Evolutionary conservation across 2,888 invertebrate species (phyloP).

Genomic region (Agrotis segetum): DNA sequence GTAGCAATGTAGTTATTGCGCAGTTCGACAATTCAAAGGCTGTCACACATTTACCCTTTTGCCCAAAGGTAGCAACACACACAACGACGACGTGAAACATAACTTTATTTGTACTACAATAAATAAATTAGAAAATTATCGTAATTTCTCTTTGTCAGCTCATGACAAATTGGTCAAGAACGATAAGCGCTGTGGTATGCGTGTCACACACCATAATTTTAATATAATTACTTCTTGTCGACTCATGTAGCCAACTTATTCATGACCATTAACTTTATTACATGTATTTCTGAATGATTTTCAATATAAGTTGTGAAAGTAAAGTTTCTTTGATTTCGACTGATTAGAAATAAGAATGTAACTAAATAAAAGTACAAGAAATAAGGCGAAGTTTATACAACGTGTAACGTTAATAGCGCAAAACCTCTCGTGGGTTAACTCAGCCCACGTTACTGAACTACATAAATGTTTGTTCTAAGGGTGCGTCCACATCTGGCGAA

Average conservation of each 20-base stretch:
- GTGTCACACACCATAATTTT: constrained; percentile 56
- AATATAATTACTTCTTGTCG: constrained; percentile 51
- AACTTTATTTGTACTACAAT: constrained; percentile 26
- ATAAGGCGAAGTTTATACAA: neutral
- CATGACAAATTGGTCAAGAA: constrained; percentile 40
- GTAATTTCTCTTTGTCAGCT: constrained; percentile 54
- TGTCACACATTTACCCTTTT: too few species aligned
- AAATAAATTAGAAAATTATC: constrained; percentile 40
- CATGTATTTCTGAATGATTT: constrained; percentile 17
- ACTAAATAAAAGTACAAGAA: neutral
- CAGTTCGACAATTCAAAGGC: neutral
- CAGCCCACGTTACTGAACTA: too few species aligned
- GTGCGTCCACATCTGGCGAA: too few species aligned
- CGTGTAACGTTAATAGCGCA: too few species aligned
- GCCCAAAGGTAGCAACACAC: constrained; percentile 1
- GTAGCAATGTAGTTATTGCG: too few species aligned
- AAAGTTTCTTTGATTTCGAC: constrained; percentile 3
- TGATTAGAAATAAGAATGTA: too few species aligned
- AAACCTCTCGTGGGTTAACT: too few species aligned
- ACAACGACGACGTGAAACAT: constrained; percentile 20
- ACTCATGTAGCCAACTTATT: constrained; percentile 46
- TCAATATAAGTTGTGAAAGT: neutral
- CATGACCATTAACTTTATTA: constrained; percentile 26
- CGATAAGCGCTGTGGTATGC: constrained; percentile 51
- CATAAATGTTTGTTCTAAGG: too few species aligned